Base-by-base conservation (phyloP, 1,140 invertebrate species). In the Saxidomus purpurata region DNA sequence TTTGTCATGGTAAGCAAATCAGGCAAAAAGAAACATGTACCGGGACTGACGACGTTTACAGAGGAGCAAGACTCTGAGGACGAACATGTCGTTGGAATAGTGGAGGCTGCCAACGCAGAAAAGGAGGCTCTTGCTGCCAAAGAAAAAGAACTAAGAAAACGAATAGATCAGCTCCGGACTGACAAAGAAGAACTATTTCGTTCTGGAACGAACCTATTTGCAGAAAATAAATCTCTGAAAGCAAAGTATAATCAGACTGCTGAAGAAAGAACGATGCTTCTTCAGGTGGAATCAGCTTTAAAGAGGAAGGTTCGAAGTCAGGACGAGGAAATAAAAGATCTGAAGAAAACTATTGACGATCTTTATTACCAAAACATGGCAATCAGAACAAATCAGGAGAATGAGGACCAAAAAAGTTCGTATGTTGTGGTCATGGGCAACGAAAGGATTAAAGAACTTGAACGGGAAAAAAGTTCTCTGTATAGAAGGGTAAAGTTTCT, bases 371-470 rank as follows among this genome's bases (percentile, higher is more conserved):
- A 88, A 49, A 88, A 88, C 43, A 71, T 88, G 34, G 76, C 86
- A 36, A 81, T 88, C 34, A 59, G 86, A 28, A 88, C n/a, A 4
- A 88, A 88, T 55, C 76, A 80, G 6, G 86, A 88, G 34, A 80
- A 49, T 28, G 86, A 88, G 49, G 31, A 43, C 38, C 81, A 88
- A 36, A 63, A 67, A 81, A 40, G 61, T 55, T 49, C 86, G 4
- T 88, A 88, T 67, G 86, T 88, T 52, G 86, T 88, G 28, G 25
- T 88, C 31, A 88, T 88, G 86, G 77, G 77, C 4, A 88, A 88
- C 40, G 86, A 88, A 69, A 88, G 31, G 77, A 81, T 88, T 19
- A 80, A 88, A 55, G n/a, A 88, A 40, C 59, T 88, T 4, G 86
- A 88, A 31, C 49, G 86, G 13, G 86, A 88, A 34, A 88, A 88